Percentiles rank a stretch among this genome's conserved stretches.
Conservation (phyloP, 2,797 vertebrate species). For the Darevskia nairensis region DNA sequence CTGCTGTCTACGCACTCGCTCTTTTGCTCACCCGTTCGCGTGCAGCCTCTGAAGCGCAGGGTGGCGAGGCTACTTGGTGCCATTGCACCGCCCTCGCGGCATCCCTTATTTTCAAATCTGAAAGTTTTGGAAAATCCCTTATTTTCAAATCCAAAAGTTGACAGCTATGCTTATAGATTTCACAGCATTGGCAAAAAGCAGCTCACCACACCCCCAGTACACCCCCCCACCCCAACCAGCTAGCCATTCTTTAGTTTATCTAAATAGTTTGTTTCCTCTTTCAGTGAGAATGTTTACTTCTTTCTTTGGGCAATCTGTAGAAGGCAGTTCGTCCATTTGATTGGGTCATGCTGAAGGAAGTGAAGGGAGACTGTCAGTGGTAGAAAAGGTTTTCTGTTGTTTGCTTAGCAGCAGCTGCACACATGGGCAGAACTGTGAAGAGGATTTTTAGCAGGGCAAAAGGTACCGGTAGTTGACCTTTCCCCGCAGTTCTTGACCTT, state of each 20-base stretch:
- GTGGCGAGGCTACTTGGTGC: no score
- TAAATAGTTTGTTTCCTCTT: not conserved
- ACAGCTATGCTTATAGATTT: not conserved
- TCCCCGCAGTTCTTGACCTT: not conserved
- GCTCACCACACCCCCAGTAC: no score
- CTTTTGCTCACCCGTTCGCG: no score
- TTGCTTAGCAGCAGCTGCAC: not conserved
- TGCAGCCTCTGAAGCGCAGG: no score
- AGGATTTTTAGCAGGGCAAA: not conserved
- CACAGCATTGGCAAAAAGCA: slow-evolving; percentile 24
- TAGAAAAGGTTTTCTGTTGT: not conserved
- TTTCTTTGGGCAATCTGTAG: not conserved
- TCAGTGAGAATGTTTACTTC: slow-evolving; percentile 19
- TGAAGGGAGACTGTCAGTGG: not conserved
- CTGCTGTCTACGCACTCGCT: no score
- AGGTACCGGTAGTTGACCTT: not conserved
- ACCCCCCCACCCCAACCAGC: not conserved
- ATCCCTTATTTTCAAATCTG: no score
- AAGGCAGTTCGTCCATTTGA: slow-evolving; percentile 7
- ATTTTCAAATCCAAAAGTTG: no score
- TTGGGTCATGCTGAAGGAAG: not conserved
- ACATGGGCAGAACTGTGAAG: not conserved
- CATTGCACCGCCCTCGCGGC: no score
- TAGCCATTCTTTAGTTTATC: slow-evolving; percentile 18
- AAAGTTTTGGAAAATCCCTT: no score